phyloP scores from a whole-genome alignment of 2,888 invertebrate species.

The Melanchra persicariae region DNA sequence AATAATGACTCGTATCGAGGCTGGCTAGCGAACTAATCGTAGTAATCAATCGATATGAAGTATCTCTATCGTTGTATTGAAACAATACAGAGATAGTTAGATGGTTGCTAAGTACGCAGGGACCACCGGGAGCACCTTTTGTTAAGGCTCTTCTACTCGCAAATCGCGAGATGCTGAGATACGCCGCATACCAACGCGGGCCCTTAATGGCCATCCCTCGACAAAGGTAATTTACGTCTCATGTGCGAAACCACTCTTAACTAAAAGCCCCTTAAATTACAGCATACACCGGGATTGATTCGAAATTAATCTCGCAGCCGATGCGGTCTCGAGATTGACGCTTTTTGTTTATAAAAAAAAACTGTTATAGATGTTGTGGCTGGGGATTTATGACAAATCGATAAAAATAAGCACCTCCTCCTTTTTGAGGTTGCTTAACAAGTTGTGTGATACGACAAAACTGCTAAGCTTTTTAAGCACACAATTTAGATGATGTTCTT shows the following conservation, averaged over 20 bases:
- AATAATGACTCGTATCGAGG: constrained; percentile 36
- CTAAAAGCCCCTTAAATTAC: constrained; percentile 89
- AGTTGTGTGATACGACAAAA: constrained; percentile 25
- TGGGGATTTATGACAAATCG: constrained; percentile 62
- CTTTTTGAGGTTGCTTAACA: constrained; percentile 47
- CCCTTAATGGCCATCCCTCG: constrained; percentile 87
- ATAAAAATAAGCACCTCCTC: constrained; percentile 55
- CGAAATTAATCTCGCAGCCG: constrained; percentile 85
- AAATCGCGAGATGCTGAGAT: constrained; percentile 89
- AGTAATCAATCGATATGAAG: constrained; percentile 56
- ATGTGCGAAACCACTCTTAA: constrained; percentile 89
- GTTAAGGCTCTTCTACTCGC: constrained; percentile 85
- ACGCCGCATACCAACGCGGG: constrained; percentile 86
- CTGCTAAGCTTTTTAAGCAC: constrained; percentile 6
- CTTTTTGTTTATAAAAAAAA: constrained; percentile 69
- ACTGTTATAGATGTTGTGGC: constrained; percentile 53
- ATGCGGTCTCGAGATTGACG: constrained; percentile 75
- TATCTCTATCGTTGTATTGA: constrained; percentile 68
- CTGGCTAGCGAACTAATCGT: constrained; percentile 42
- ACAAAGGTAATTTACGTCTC: constrained; percentile 88
- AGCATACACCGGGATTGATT: constrained; percentile 87
- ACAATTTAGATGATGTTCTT: constrained; percentile 8
- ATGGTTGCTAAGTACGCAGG: constrained; percentile 77
- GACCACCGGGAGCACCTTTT: constrained; percentile 89
- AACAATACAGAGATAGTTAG: constrained; percentile 79